A percentile compares a stretch with the other conserved stretches of the same genome.
phyloP scores from a whole-genome alignment of 2,113 vertebrate species.

The Hirundichthys speculiger region DNA sequence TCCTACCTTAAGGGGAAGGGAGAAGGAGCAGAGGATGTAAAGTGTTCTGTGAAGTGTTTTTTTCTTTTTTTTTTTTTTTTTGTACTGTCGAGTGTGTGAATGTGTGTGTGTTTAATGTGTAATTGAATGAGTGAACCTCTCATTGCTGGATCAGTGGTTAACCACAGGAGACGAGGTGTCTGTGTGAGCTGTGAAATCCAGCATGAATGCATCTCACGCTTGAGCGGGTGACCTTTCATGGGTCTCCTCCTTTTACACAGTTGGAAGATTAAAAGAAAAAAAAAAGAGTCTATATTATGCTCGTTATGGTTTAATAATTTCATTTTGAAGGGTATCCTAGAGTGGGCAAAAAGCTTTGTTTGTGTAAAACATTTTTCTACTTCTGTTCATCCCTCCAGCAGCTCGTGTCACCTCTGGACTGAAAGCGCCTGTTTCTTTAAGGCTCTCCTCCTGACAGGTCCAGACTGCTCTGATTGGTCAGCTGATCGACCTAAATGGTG shows the following conservation, averaged over 20 bases:
- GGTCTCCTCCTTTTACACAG: constrained; percentile 16
- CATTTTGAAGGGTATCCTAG: background rate
- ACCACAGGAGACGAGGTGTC: constrained; percentile 43
- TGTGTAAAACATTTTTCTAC: background rate
- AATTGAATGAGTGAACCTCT: constrained; percentile 26
- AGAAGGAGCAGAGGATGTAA: background rate
- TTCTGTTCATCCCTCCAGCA: too few relatives aligned
- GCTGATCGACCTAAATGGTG: too few relatives aligned
- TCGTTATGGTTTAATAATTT: background rate
- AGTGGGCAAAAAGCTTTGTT: background rate
- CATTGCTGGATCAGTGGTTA: constrained; percentile 37
- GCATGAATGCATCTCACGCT: constrained; percentile 21
- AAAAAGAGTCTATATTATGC: too few relatives aligned
- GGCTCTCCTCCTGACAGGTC: background rate
- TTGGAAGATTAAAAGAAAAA: constrained; percentile 13
- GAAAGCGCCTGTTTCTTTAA: background rate
- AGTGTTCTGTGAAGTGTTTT: constrained; percentile 43
- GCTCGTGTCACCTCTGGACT: background rate
- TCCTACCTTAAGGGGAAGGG: too few relatives aligned
- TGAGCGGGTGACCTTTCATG: constrained; percentile 48
- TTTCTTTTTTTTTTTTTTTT: background rate
- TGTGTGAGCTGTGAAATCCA: constrained; percentile 42
- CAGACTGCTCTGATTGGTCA: background rate
- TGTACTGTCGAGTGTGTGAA: too few relatives aligned
- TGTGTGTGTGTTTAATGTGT: constrained; percentile 18